Evolutionary conservation across 2,113 vertebrate species (phyloP), one percentile per base, ranked within the genome.

Genomic region (Gorsachius goisagi): DNA sequence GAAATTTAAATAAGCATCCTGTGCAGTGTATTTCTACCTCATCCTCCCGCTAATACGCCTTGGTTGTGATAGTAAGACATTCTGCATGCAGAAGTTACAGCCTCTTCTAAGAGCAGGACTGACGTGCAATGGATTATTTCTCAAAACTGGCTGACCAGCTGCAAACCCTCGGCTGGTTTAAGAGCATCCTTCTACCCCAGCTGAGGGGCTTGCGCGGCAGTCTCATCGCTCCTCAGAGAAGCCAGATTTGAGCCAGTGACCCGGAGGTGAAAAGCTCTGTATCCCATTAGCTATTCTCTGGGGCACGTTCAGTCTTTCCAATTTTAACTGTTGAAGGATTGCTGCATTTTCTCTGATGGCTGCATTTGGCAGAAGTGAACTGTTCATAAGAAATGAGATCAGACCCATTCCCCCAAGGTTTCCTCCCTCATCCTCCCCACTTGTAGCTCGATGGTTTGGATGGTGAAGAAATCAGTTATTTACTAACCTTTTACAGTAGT

Each of bases 241-340:
- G 52, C 41, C 74, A 89, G 80, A 92, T 91, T 93, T 95, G 62
- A 95, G 77, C 66, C 71, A 55, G 77, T 76, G 83, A 84, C 96
- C 83, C 2, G 0, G 44, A 84, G 95, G 80, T 85, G 91, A 91
- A 94, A 89, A 95, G 73, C 89, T 87, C 81, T 88, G 77, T 69
- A 77, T 85, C 59, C 80, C 67, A 73, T 91, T 91, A 94, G 85
- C 50, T 91, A 5, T 73, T 82, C 84, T 89, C 62, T 44, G 32
- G 47, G 62, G 62, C 32, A 50, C 84, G 53, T 76, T 93, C 87
- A 79, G 66, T 82, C 45, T 93, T 89, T 77, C 66, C 26, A 44
- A 3, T 85, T 75, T 93, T 76, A 81, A 82, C 89, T 79, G 35
- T 89, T 95, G 41, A 66, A 94, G 78, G 55, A 71, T 88, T 90